Evolutionary conservation across 2,888 invertebrate genomes (phyloP).

Genomic region (Microctonus aethiopoides): DNA sequence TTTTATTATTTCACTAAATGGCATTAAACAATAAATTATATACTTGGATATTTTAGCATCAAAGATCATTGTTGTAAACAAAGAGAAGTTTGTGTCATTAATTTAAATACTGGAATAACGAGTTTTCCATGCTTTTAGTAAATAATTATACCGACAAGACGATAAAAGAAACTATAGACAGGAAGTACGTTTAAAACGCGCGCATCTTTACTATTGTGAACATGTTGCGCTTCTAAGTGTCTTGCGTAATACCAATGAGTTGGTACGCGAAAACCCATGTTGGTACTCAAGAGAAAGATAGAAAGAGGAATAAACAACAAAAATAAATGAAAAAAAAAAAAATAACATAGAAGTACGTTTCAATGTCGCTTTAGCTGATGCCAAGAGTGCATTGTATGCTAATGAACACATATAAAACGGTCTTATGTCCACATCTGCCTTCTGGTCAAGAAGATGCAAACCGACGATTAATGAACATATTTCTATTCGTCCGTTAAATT

Average conservation of each 20-base stretch:
- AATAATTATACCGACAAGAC: not conserved
- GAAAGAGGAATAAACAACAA: not conserved
- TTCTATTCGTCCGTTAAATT: constrained; percentile 29
- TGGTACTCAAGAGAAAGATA: not conserved
- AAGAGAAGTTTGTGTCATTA: not conserved
- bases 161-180: not conserved
- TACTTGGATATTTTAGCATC: not conserved
- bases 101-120: not conserved
- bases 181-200: not conserved
- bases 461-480: constrained; percentile 29
- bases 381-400: constrained; percentile 28
- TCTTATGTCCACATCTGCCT: constrained; percentile 13
- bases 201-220: not conserved
- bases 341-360: constrained; percentile 3
- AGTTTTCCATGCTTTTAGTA: not conserved
- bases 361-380: constrained; percentile 19
- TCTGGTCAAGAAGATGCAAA: constrained; percentile 22
- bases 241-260: not conserved
- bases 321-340: constrained; percentile 19
- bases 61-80: not conserved
- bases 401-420: constrained; percentile 22
- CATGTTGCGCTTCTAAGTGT: not conserved
- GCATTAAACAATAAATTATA: not conserved
- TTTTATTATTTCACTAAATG: too few species aligned
- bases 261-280: not conserved